Base-by-base conservation (phyloP, 2,888 invertebrate species). In the Drepanosiphum platanoidis region DNA sequence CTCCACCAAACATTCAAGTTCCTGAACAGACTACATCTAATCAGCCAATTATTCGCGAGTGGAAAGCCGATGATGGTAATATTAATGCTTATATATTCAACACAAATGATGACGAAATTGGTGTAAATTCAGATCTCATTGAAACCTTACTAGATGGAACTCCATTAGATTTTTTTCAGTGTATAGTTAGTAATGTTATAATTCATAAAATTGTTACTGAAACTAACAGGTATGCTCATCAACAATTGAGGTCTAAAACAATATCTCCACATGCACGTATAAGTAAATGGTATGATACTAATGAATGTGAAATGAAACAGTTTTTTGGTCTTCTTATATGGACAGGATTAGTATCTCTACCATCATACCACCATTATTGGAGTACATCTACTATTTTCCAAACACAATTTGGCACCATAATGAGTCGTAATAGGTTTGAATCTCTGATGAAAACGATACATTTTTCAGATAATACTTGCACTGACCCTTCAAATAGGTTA, bases 371-470 rank as follows among this genome's bases (percentile, higher is more conserved):
- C 8, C 46, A 32, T 1, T 74, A 74, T 74, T 74, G 74, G 52
- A 30, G 52, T 52, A 52, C 18, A 32, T 46, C 42, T 52, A 32
- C 7, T 32, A 46, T 74, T 52, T 74, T 32, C 32, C 18, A 18
- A 8, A 74, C 74, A 22, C 30, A 52, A 52, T 46, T 78, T 64
- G 58, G 52, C 11, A 27, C 15, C n/a, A 36, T 78, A 4, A 78
- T 64, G 78, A 64, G 64, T 36, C 78, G 64, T 27, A 78, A 78
- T 78, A 36, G 61, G n/a, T 78, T 78, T 66, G 66, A 64, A 61
- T 27, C 18, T 30, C 15, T 78, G 8, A 32, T 78, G 61, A 27
- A 61, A 78, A 64, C 22, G 61, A 5, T 64, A 27, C 78, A 64
- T 64, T 78, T 58, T 78, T 58, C 58, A 1, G 39, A 61, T 27